Conservation (phyloP, 92 coral and sea anemone genomes). For the Porites cylindrica region DNA sequence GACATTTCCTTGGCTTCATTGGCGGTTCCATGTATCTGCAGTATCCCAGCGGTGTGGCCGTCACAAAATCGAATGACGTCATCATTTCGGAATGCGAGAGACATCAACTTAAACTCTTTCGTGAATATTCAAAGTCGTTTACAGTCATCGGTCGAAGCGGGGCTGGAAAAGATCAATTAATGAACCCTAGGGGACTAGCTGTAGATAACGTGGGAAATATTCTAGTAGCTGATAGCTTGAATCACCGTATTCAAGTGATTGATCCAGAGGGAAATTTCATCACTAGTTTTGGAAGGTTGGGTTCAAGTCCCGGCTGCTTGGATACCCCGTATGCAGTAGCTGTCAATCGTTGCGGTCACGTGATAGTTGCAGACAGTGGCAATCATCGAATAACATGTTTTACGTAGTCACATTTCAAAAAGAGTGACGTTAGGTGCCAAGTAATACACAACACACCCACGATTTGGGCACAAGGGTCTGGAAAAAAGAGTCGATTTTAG, state of each 20-base stretch:
- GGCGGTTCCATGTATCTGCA: slow-evolving; percentile 89
- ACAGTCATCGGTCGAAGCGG: slow-evolving; percentile 82
- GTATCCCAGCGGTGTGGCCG: slow-evolving; percentile 90
- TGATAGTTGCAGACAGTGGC: slow-evolving; percentile 91
- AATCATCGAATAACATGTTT: slow-evolving; percentile 88
- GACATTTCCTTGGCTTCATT: slow-evolving; percentile 85
- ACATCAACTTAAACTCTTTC: slow-evolving; percentile 84
- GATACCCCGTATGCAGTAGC: slow-evolving; percentile 94
- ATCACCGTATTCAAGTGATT: slow-evolving; percentile 93
- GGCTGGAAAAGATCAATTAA: slow-evolving; percentile 81
- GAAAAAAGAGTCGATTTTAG: too few relatives aligned
- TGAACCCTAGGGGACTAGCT: slow-evolving; percentile 86
- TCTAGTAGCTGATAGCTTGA: slow-evolving; percentile 86
- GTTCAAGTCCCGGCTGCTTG: slow-evolving; percentile 88
- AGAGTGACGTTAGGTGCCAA: not conserved
- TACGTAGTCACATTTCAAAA: slow-evolving; percentile 28
- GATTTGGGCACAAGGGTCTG: too few relatives aligned
- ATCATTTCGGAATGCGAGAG: slow-evolving; percentile 82
- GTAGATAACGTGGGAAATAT: slow-evolving; percentile 78
- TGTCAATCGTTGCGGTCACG: slow-evolving; percentile 86
- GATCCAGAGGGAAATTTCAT: slow-evolving; percentile 72
- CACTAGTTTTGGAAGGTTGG: slow-evolving; percentile 90
- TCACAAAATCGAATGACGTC: slow-evolving; percentile 83
- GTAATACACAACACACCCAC: too few relatives aligned
- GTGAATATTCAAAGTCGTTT: slow-evolving; percentile 70